A percentile compares a stretch with the other conserved stretches of the same genome.
phyloP scores from a whole-genome alignment of 2,797 vertebrate species.

The Australoheros facetus region DNA sequence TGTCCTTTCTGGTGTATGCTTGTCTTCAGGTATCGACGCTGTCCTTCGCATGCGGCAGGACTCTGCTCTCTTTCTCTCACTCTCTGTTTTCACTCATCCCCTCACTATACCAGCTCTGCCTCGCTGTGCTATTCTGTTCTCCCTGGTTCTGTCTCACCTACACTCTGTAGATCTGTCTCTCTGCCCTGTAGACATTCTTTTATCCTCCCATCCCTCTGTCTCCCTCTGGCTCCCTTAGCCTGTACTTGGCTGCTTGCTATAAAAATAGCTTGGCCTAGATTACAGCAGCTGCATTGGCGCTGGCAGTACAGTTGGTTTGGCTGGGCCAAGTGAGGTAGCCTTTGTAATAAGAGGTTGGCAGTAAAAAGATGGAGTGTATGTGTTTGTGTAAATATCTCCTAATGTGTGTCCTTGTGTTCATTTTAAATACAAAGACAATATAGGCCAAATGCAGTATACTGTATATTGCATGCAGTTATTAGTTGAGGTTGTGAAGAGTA shows the following conservation, averaged over 20 bases:
- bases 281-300: constrained; percentile 82
- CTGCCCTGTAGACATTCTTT: constrained; percentile 66
- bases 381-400: neutral
- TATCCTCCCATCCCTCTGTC: constrained; percentile 67
- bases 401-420: constrained; percentile 8
- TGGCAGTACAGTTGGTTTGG: constrained; percentile 72
- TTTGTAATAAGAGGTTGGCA: constrained; percentile 52
- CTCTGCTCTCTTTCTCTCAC: neutral
- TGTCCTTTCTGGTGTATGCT: constrained; percentile 25
- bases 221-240: constrained; percentile 62
- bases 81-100: constrained; percentile 11
- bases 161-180: constrained; percentile 57
- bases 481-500: neutral
- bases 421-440: neutral
- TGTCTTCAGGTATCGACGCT: constrained; percentile 19
- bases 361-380: neutral
- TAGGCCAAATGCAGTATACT: neutral
- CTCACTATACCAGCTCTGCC: constrained; percentile 8
- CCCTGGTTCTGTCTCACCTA: constrained; percentile 47
- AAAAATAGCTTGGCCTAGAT: constrained; percentile 88
- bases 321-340: constrained; percentile 59
- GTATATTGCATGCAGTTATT: neutral
- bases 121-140: constrained; percentile 27
- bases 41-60: constrained; percentile 31
- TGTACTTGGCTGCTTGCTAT: constrained; percentile 75